Percentiles rank a stretch among this genome's conserved stretches.
Evolutionary conservation across 2,888 invertebrate species (phyloP).

Genomic region (Muschampia plurimacula): DNA sequence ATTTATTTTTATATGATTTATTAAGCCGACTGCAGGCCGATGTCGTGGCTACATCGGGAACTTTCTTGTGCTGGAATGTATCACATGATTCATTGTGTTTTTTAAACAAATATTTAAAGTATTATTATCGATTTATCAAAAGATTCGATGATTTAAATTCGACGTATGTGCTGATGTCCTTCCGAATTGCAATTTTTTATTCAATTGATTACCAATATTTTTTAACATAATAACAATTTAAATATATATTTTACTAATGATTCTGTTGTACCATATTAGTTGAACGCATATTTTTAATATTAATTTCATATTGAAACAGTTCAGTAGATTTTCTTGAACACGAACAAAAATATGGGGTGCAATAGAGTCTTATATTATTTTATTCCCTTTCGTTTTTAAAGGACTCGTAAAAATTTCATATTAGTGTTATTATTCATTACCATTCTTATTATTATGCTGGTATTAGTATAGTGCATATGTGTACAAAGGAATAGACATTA

Average conservation of each 20-base stretch:
- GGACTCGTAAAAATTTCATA: not conserved
- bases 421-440: not conserved
- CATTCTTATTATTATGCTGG: not conserved
- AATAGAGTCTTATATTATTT: not conserved
- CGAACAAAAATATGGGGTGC: not conserved
- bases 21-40: constrained; percentile 61
- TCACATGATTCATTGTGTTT: constrained; percentile 47
- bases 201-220: not conserved
- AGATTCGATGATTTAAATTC: constrained; percentile 19
- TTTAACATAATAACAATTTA: not conserved
- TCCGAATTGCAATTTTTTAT: constrained; percentile 9
- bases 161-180: constrained; percentile 12
- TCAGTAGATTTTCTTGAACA: not conserved
- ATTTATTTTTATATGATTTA: constrained; percentile 84
- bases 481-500: constrained; percentile 28
- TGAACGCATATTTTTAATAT: no score
- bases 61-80: constrained; percentile 47
- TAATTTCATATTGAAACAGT: not conserved
- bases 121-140: constrained; percentile 30
- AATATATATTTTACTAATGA: not conserved
- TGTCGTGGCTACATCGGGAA: constrained; percentile 55
- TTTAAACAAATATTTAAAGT: constrained; percentile 39
- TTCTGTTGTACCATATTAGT: not conserved
- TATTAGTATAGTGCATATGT: constrained; percentile 4
- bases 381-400: not conserved